A percentile compares a stretch with the other conserved stretches of the same genome.
phyloP scores from a whole-genome alignment of 2,888 invertebrate genomes.

The Eristalis intricaria region DNA sequence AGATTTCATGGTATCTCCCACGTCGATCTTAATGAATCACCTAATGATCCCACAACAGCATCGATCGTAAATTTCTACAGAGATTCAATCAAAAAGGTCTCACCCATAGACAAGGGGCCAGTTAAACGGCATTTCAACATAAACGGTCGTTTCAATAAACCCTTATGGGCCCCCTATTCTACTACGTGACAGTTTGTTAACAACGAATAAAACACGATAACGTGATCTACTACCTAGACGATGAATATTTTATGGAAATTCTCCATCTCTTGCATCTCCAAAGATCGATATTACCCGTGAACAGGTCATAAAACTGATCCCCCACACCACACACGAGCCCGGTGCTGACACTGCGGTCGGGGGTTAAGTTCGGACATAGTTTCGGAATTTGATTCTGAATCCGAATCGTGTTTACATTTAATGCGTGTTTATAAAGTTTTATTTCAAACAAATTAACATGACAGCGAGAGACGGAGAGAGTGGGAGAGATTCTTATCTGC shows the following conservation, averaged over 20 bases:
- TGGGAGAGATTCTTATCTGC: not conserved
- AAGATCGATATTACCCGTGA: slow-evolving; percentile 45
- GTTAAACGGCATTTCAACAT: not conserved
- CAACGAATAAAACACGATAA: slow-evolving; percentile 68
- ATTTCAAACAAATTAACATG: not conserved
- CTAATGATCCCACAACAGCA: slow-evolving; percentile 33
- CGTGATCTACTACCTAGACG: slow-evolving; percentile 59
- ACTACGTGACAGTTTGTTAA: slow-evolving; percentile 56
- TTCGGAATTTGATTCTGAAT: not conserved
- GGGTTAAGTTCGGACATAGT: not conserved
- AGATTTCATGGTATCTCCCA: slow-evolving; percentile 2
- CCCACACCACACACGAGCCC: slow-evolving; percentile 45
- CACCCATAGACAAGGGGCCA: not conserved
- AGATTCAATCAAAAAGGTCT: slow-evolving; percentile 28
- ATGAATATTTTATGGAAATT: slow-evolving; percentile 67
- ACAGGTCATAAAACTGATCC: slow-evolving; percentile 45
- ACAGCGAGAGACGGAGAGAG: not conserved
- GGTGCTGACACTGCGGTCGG: not conserved
- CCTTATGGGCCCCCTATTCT: not conserved
- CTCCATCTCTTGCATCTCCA: not conserved
- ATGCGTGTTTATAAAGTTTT: not conserved
- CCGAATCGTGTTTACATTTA: slow-evolving; percentile 33
- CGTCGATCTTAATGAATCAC: slow-evolving; percentile 34
- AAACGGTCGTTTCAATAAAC: slow-evolving; percentile 41
- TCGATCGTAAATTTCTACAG: slow-evolving; percentile 36